phyloP scores from a whole-genome alignment of 2,113 vertebrate genomes.

The Dendrocopos noguchii region DNA sequence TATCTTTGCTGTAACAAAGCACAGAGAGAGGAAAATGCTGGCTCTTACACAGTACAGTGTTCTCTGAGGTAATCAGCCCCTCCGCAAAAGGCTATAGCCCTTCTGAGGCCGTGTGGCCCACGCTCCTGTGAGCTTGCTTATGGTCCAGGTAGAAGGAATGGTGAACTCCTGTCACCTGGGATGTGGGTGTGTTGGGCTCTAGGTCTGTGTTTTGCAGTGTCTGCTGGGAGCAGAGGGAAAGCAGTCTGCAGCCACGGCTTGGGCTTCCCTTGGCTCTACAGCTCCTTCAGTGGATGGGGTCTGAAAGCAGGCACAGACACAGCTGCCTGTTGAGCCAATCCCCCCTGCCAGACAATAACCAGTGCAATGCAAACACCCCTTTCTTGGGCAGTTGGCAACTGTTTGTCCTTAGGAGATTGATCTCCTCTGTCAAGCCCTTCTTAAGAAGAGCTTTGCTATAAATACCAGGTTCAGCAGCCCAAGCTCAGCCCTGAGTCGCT shows the following conservation, averaged over 20 bases:
- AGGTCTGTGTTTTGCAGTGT: too few relatives aligned
- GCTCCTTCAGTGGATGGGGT: not conserved
- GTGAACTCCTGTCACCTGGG: rapidly evolving
- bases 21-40: not conserved
- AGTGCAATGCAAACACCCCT: not conserved
- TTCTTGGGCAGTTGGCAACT: not conserved
- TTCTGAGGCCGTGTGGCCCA: rapidly evolving
- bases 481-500: not conserved
- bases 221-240: rapidly evolving
- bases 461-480: not conserved
- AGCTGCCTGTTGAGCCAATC: not conserved
- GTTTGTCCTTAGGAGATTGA: not conserved
- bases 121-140: rapidly evolving
- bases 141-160: rapidly evolving
- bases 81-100: too few relatives aligned
- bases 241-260: rapidly evolving
- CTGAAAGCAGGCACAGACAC: not conserved
- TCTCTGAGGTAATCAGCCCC: not conserved
- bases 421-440: not conserved
- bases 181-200: not conserved
- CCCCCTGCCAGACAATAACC: not conserved
- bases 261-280: not conserved
- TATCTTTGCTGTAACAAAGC: not conserved
- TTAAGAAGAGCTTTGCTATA: slow-evolving; percentile 23
- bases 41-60: rapidly evolving